Percentiles rank a stretch among this genome's conserved stretches.
phyloP scores from a whole-genome alignment of 2,797 vertebrate species.

The Halcyon badia region DNA sequence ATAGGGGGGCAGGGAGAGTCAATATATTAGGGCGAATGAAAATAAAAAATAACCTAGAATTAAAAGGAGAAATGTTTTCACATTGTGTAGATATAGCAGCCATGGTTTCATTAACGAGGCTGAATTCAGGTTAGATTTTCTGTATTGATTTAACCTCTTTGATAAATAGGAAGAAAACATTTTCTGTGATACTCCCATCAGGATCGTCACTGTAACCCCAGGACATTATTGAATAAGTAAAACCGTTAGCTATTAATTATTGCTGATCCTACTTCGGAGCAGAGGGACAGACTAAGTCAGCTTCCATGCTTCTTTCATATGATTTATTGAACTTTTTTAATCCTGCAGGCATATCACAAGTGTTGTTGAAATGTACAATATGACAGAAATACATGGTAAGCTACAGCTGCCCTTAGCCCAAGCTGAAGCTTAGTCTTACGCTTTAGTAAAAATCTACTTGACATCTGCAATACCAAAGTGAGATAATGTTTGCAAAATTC shows the following conservation, averaged over 20 bases:
- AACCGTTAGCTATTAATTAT: neutral
- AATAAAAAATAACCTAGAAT: neutral
- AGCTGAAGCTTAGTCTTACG: neutral
- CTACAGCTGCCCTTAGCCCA: neutral
- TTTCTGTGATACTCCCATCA: neutral
- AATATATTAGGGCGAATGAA: neutral
- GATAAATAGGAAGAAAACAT: neutral
- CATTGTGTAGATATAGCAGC: neutral
- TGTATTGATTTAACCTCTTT: neutral
- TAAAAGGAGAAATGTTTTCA: neutral
- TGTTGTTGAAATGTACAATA: neutral
- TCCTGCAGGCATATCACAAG: neutral
- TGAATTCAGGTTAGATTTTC: neutral
- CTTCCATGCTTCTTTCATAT: neutral
- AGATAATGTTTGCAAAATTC: accelerated
- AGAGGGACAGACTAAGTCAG: neutral
- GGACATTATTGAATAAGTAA: neutral
- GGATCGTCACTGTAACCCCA: neutral
- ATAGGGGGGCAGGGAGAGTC: neutral
- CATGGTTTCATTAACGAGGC: neutral
- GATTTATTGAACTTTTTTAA: neutral
- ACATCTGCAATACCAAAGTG: neutral
- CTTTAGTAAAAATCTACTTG: neutral
- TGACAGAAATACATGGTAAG: neutral
- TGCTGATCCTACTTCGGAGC: neutral